These are phyloP conservation scores for Phymatocera aterrima DNA, from an alignment of 2,888 invertebrate genomes.

Conservation along the genomic window DNA sequence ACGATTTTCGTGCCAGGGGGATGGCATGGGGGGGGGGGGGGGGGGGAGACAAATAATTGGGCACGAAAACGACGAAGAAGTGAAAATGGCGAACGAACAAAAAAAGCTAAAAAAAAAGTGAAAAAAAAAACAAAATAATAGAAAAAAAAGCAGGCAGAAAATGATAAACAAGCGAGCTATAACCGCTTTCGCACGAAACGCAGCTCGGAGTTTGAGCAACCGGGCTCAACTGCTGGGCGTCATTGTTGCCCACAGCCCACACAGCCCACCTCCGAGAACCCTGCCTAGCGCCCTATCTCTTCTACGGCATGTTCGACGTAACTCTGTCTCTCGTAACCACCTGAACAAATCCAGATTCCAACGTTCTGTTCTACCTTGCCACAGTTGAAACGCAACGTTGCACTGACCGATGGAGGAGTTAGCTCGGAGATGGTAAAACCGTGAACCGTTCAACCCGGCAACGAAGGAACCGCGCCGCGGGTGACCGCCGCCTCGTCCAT, in stretches of 20 bases:
- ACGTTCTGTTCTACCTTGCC: background rate
- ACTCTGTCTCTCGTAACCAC: constrained; percentile 53
- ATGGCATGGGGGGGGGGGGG: no score
- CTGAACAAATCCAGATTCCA: constrained; percentile 44
- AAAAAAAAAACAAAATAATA: background rate
- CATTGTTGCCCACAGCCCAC: constrained; percentile 64
- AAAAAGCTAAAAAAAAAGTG: no score
- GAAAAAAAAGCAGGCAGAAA: no score
- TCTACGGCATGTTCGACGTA: constrained; percentile 64
- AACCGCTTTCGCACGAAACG: constrained; percentile 1
- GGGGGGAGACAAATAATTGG: no score
- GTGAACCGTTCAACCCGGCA: constrained; percentile 39
- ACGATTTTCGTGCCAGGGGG: no score
- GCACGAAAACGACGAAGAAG: no score
- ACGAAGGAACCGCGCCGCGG: constrained; percentile 50
- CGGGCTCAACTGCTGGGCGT: constrained; percentile 73
- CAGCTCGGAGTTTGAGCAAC: constrained; percentile 58
- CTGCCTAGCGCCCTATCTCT: constrained; percentile 67
- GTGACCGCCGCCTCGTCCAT: constrained; percentile 41
- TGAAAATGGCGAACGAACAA: no score
- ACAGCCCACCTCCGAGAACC: constrained; percentile 57
- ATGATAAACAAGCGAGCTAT: no score
- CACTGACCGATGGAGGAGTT: constrained; percentile 61
- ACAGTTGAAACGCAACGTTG: background rate
- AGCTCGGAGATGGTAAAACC: constrained; percentile 57